Percentiles rank a stretch among this genome's conserved stretches.
Conservation (phyloP, 2,113 vertebrate genomes). For the Chrysemys picta region DNA sequence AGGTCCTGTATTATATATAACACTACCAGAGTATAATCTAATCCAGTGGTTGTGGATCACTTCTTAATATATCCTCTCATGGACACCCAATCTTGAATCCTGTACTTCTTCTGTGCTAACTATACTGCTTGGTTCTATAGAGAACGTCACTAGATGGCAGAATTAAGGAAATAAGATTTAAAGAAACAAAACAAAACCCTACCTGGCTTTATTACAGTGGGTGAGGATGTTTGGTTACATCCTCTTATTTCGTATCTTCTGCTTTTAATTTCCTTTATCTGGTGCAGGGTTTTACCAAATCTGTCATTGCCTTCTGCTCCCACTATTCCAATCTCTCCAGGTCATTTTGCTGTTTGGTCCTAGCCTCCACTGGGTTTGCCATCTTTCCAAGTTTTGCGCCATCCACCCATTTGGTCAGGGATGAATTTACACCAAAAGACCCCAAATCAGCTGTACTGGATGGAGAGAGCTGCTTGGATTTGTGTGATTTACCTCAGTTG, state of each 20-base stretch:
- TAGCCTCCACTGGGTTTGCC: not conserved
- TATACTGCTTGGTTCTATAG: no score
- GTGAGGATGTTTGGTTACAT: not conserved
- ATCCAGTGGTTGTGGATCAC: not conserved
- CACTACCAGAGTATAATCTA: not conserved
- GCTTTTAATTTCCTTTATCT: not conserved
- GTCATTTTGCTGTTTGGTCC: not conserved
- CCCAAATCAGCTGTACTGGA: not conserved
- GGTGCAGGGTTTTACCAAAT: not conserved
- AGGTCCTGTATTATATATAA: fast-evolving
- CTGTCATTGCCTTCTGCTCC: not conserved
- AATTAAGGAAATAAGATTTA: not conserved
- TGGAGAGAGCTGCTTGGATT: not conserved
- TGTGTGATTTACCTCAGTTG: not conserved
- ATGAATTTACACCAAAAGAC: not conserved
- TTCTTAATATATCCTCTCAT: not conserved
- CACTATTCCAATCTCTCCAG: not conserved
- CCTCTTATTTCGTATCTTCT: fast-evolving
- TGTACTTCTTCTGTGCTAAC: not conserved
- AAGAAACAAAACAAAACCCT: not conserved
- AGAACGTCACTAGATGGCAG: not conserved
- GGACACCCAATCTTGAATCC: not conserved
- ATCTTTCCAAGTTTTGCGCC: not conserved
- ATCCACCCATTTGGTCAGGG: not conserved
- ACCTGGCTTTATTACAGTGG: not conserved